Percentiles rank a stretch among this genome's conserved stretches.
Evolutionary conservation across 2,113 vertebrate genomes (phyloP).

Genomic region (Athene cunicularia): DNA sequence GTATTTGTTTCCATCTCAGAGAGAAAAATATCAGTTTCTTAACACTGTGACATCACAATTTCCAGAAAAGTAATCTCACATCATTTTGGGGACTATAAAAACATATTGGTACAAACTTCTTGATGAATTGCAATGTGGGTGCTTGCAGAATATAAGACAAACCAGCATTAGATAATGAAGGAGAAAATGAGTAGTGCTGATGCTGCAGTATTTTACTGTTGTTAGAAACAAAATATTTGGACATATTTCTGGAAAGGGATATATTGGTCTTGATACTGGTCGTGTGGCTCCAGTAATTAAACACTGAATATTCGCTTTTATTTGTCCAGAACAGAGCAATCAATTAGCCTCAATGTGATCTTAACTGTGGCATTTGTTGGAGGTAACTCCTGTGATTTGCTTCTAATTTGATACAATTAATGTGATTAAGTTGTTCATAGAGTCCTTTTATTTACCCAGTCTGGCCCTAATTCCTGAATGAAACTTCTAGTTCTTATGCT

Average conservation of each 20-base stretch:
- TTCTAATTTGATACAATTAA: neutral
- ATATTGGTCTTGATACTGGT: neutral
- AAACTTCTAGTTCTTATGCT: neutral
- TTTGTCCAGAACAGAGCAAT: neutral
- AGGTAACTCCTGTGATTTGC: neutral
- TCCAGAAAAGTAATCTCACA: neutral
- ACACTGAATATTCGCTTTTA: neutral
- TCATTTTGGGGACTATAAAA: neutral
- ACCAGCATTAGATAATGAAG: neutral
- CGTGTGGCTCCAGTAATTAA: neutral
- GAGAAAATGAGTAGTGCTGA: neutral
- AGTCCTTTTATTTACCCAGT: neutral
- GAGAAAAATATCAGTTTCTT: neutral
- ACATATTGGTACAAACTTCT: neutral
- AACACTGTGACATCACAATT: rapidly evolving
- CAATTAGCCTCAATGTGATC: neutral
- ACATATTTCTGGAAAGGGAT: neutral
- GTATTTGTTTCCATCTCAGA: neutral
- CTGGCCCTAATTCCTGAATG: neutral
- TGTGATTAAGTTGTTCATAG: neutral
- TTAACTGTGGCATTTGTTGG: neutral
- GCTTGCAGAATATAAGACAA: neutral
- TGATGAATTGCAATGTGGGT: neutral
- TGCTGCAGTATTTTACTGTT: neutral
- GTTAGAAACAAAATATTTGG: neutral